These are phyloP conservation scores for Chymomyza fuscimana DNA, from an alignment of 2,888 invertebrate genomes.

Conservation along the genomic window DNA sequence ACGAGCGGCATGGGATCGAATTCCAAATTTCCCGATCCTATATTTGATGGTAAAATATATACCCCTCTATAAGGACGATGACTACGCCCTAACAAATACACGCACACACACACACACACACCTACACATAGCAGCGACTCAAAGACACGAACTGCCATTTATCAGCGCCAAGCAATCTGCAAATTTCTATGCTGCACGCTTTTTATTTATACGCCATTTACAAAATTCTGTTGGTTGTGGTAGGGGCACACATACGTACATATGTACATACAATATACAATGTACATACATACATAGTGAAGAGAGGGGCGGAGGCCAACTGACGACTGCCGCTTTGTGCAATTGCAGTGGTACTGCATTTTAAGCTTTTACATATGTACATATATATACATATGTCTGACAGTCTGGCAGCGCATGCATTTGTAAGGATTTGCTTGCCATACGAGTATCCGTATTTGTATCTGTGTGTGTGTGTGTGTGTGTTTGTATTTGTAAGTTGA, in stretches of 20 bases:
- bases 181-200: constrained; percentile 40
- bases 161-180: constrained; percentile 60
- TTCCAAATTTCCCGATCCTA: no score
- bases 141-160: constrained; percentile 57
- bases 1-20: no score
- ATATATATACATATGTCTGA: neutral
- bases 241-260: neutral
- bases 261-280: neutral
- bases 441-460: neutral
- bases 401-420: constrained; percentile 36
- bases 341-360: constrained; percentile 46
- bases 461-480: constrained; percentile 13
- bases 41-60: no score
- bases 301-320: neutral
- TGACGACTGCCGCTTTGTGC: constrained; percentile 30
- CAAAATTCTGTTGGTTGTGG: constrained; percentile 38
- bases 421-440: constrained; percentile 61
- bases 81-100: neutral
- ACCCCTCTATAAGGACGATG: no score
- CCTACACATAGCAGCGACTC: constrained; percentile 20
- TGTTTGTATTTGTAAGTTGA: constrained; percentile 54
- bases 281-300: neutral
- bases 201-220: constrained; percentile 53
- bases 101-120: neutral
- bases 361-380: constrained; percentile 26